Conservation (phyloP, 2,113 vertebrate genomes). For the Indicator maculatus region DNA sequence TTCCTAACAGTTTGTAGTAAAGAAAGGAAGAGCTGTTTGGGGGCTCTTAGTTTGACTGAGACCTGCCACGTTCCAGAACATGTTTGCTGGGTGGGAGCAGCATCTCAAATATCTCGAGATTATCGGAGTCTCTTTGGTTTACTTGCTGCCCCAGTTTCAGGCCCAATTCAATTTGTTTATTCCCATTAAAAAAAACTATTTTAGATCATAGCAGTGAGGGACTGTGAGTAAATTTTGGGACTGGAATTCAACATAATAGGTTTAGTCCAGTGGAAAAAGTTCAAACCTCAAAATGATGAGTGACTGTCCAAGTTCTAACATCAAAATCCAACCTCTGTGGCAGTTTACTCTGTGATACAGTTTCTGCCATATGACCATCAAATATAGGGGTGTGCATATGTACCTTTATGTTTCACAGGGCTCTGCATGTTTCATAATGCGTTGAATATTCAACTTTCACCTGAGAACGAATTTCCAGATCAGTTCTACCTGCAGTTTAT, state of each 20-base stretch:
- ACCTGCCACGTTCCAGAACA: background rate
- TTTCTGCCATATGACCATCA: background rate
- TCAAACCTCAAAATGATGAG: background rate
- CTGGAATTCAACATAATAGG: background rate
- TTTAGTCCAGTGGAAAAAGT: background rate
- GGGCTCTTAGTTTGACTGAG: conserved; percentile 10
- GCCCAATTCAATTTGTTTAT: background rate
- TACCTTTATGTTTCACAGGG: background rate
- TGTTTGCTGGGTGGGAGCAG: conserved; percentile 1
- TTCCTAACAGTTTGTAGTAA: conserved; percentile 63
- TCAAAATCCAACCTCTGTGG: background rate
- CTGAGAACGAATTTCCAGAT: background rate
- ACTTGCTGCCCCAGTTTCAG: background rate
- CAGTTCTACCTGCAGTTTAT: background rate
- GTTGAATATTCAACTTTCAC: background rate
- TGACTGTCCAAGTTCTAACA: background rate
- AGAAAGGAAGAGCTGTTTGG: conserved; percentile 47
- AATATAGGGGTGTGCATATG: background rate
- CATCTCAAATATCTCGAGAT: background rate
- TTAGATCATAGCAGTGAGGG: background rate
- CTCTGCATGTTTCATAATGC: background rate
- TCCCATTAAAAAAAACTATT: background rate
- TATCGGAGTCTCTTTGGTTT: background rate
- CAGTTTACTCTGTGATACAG: background rate
- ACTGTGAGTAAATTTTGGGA: background rate